Evolutionary conservation across 2,888 invertebrate species (phyloP).

Genomic region (Campoplex nolae): DNA sequence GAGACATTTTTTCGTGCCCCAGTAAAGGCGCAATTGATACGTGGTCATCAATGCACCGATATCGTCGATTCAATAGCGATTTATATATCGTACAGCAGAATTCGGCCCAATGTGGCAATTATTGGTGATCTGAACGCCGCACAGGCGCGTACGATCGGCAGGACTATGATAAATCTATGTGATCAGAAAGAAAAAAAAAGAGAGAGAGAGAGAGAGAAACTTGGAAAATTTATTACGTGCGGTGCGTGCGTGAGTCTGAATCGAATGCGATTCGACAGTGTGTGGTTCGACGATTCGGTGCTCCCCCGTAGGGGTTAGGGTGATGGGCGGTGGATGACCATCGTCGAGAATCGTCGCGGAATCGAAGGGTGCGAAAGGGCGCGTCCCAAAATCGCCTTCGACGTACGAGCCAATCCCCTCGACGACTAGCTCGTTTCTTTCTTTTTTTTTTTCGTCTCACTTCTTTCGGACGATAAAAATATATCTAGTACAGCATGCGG

Average conservation of each 20-base stretch:
- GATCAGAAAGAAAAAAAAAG: constrained; percentile 41
- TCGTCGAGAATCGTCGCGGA: constrained; percentile 47
- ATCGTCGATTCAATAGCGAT: constrained; percentile 38
- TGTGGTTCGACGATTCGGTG: constrained; percentile 60
- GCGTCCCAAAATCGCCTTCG: constrained; percentile 51
- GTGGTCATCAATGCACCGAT: constrained; percentile 27
- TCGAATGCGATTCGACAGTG: constrained; percentile 77
- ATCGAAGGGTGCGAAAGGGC: constrained; percentile 66
- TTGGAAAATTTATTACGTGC: constrained; percentile 58
- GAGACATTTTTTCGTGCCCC: constrained; percentile 21
- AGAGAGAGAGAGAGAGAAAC: constrained; percentile 16
- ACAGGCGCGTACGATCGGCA: constrained; percentile 75
- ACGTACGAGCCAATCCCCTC: constrained; percentile 55
- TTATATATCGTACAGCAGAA: constrained; percentile 21
- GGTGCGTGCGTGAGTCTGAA: constrained; percentile 71
- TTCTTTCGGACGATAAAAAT: constrained; percentile 62
- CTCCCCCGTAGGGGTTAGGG: constrained; percentile 50
- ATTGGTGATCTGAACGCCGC: constrained; percentile 69
- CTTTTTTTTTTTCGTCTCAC: constrained; percentile 40
- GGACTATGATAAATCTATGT: constrained; percentile 82
- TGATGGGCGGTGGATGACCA: constrained; percentile 54
- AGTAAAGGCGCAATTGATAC: constrained; percentile 36
- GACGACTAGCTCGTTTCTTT: neutral
- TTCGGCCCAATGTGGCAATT: constrained; percentile 77
- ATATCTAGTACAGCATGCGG: constrained; percentile 51